Evolutionary conservation across 2,888 invertebrate genomes (phyloP), one percentile per base, ranked within the genome.

Genomic region (Cephonodes hylas): DNA sequence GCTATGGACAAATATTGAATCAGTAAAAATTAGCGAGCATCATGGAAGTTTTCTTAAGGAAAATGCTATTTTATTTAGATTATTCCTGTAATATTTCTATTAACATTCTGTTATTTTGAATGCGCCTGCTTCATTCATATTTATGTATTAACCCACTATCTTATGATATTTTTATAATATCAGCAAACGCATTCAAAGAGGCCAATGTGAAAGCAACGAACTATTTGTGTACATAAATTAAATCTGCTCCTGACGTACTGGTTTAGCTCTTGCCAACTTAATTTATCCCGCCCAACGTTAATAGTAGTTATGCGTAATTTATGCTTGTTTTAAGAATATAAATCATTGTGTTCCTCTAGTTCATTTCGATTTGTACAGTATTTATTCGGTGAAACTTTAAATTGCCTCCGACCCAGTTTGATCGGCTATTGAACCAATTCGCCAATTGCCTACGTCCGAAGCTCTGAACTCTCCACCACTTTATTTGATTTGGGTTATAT

Each of bases 361-460:
- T 79, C 70, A 75, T 71, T 76, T 72, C 67, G 75, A 78, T 80
- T 71, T 77, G 79, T 77, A 72, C 75, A 68, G 72, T 87, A 89
- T 90, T 89, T 89, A 89, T 89, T 88, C 77, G 80, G 79, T 78
- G 85, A 89, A 90, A 91, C 86, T 91, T 91, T 90, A 90, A 90
- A 91, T 91, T 91, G 88, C 86, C 84, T 87, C 79, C 82, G 89
- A 87, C 89, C 89, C 80, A 89, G 84, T 90, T 91, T 68, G 75
- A 79, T 70, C 76, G 79, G 75, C 81, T 81, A 85, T 85, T 85
- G 85, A 85, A 84, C 86, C 85, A 86, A 88, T 89, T 81, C 76
- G 72, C 79, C 82, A 81, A 88, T 88, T 85, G 86, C 82, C 79
- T 82, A 73, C 81, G 76, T 79, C 79, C 77, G 71, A 76, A 57